Conservation (phyloP, 2,888 invertebrate species). For the Nematopogon swammerdamellus region DNA sequence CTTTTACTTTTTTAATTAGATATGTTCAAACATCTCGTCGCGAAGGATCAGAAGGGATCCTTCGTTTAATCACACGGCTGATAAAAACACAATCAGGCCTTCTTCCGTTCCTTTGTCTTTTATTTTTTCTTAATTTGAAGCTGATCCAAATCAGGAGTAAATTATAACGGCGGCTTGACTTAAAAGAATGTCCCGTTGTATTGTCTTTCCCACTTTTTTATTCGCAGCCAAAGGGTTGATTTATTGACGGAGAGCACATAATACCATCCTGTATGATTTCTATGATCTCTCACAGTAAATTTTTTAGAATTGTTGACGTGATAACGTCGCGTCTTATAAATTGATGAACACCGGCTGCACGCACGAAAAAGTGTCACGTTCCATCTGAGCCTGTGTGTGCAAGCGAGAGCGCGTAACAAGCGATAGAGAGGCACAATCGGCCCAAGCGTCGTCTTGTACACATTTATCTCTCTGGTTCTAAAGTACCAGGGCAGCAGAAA, state of each 20-base stretch:
- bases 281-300: too few species aligned
- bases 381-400: too few species aligned
- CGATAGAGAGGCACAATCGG: too few species aligned
- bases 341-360: too few species aligned
- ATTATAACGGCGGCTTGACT: slow-evolving; percentile 53
- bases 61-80: slow-evolving; percentile 48
- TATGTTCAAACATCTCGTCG: background rate
- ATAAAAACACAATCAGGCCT: slow-evolving; percentile 44
- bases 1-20: background rate
- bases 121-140: slow-evolving; percentile 55
- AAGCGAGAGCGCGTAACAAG: too few species aligned
- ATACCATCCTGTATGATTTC: background rate
- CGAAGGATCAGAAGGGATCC: slow-evolving; percentile 21
- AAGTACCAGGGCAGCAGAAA: too few species aligned
- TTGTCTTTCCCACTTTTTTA: slow-evolving; percentile 38
- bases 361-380: too few species aligned
- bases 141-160: slow-evolving; percentile 54
- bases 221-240: slow-evolving; percentile 2
- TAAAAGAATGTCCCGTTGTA: slow-evolving; percentile 42
- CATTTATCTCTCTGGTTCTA: too few species aligned
- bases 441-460: too few species aligned
- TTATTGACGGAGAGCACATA: background rate
- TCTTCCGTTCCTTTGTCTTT: slow-evolving; percentile 34
- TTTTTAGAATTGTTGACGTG: too few species aligned
- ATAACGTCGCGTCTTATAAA: too few species aligned